These are phyloP conservation scores for Adrianichthys oophorus DNA, from an alignment of 2,797 vertebrate species.

Conservation along the genomic window DNA sequence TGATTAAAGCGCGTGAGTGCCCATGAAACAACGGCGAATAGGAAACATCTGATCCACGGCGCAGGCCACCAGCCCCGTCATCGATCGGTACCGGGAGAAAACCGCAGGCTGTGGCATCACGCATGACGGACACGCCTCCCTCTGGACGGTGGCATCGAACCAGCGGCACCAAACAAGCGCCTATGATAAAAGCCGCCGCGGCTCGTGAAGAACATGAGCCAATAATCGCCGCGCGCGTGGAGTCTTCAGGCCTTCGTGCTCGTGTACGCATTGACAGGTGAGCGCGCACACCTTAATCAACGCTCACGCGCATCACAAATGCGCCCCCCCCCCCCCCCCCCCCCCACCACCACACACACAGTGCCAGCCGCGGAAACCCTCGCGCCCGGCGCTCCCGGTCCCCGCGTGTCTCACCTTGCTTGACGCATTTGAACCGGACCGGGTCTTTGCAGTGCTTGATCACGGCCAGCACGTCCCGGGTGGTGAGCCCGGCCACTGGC, in stretches of 20 bases:
- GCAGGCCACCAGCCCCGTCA: conserved; percentile 33
- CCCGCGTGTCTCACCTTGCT: conserved; percentile 85
- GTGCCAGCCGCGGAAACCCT: conserved; percentile 5
- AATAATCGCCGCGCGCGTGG: too few relatives aligned
- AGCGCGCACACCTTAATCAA: conserved; percentile 52
- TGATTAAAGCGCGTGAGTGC: too few relatives aligned
- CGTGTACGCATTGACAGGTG: conserved; percentile 44
- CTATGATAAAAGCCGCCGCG: conserved; percentile 4
- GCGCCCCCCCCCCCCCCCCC: conserved; percentile 1
- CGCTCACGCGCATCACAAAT: conserved; percentile 16
- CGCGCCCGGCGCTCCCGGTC: conserved; percentile 20
- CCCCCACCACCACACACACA: neutral
- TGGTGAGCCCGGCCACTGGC: conserved; percentile 96
- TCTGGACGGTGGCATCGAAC: conserved; percentile 57
- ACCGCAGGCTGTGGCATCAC: conserved; percentile 56
- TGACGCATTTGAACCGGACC: conserved; percentile 97
- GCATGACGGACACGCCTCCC: conserved; percentile 69
- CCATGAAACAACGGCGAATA: conserved; percentile 23
- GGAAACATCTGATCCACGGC: conserved; percentile 22
- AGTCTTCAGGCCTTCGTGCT: neutral
- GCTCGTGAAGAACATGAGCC: neutral
- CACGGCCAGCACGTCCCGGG: conserved; percentile 95
- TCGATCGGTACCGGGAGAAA: conserved; percentile 26
- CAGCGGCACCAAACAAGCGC: conserved; percentile 60
- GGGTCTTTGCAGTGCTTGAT: conserved; percentile 99